These are phyloP conservation scores for Nipponacmea schrenckii DNA, from an alignment of 2,888 invertebrate genomes.

Conservation along the genomic window DNA sequence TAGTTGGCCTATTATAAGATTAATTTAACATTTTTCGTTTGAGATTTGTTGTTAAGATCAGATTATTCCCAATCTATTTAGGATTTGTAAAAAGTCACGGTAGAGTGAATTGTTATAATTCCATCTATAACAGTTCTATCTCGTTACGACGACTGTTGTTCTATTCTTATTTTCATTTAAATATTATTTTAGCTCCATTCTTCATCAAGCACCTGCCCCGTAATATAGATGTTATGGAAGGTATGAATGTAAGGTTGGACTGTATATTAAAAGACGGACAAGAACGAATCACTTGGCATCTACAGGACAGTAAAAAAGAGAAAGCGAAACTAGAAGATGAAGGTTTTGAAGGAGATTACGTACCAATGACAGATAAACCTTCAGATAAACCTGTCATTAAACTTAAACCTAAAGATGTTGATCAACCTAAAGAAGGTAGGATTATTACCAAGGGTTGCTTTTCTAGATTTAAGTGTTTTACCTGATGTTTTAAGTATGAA, in stretches of 20 bases:
- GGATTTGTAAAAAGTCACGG: no score
- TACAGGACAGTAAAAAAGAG: constrained; percentile 40
- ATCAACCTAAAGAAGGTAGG: not conserved
- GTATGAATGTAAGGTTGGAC: constrained; percentile 58
- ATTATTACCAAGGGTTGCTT: no score
- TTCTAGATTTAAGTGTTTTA: no score
- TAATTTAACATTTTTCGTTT: no score
- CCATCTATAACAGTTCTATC: no score
- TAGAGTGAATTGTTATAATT: no score
- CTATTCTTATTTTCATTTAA: not conserved
- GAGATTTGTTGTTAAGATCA: no score
- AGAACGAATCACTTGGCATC: constrained; percentile 47
- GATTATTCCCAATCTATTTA: no score
- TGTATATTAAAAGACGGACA: constrained; percentile 82
- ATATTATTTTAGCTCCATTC: constrained; percentile 53
- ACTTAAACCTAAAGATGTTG: not conserved
- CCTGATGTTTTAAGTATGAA: not conserved
- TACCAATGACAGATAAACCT: constrained; percentile 34
- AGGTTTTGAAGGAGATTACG: constrained; percentile 54
- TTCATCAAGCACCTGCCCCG: constrained; percentile 60
- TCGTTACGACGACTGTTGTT: no score
- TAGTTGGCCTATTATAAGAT: no score
- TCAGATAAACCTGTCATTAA: not conserved
- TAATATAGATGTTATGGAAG: constrained; percentile 59
- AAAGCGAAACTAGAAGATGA: constrained; percentile 42